These are phyloP conservation scores for Caenorhabditis virilis DNA, from an alignment of 2,888 invertebrate species.

Conservation along the genomic window DNA sequence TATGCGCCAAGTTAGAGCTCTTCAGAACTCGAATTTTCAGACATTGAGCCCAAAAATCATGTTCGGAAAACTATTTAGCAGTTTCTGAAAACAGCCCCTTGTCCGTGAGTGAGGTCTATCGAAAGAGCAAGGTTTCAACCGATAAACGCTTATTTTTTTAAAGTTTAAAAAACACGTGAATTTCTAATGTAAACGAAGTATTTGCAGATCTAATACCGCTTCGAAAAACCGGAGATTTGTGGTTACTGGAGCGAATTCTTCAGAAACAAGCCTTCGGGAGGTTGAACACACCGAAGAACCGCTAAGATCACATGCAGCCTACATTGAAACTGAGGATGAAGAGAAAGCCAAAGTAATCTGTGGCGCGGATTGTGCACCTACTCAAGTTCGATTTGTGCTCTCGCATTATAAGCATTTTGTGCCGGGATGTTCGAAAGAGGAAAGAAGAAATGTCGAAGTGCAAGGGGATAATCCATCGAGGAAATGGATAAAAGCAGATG, in stretches of 20 bases:
- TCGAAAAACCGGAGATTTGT: conserved; percentile 14
- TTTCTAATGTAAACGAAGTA: not conserved
- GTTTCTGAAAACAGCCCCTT: not conserved
- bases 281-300: conserved; percentile 15
- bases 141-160: too few relatives aligned
- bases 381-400: conserved; percentile 22
- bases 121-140: too few relatives aligned
- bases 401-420: conserved; percentile 17
- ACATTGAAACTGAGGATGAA: conserved; percentile 14
- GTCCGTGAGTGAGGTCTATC: not conserved
- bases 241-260: conserved; percentile 31
- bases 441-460: conserved; percentile 33
- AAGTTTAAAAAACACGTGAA: not conserved
- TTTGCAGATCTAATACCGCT: conserved; percentile 1
- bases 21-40: too few relatives aligned
- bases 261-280: conserved; percentile 36
- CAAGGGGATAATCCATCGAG: conserved; percentile 41
- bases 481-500: conserved; percentile 32
- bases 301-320: conserved; percentile 43
- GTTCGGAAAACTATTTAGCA: not conserved
- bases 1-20: too few relatives aligned
- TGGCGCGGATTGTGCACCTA: conserved; percentile 19
- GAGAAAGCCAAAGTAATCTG: conserved; percentile 8
- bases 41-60: too few relatives aligned
- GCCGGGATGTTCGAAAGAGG: not conserved